phyloP scores from a whole-genome alignment of 2,888 invertebrate species.

The Congeria kusceri region DNA sequence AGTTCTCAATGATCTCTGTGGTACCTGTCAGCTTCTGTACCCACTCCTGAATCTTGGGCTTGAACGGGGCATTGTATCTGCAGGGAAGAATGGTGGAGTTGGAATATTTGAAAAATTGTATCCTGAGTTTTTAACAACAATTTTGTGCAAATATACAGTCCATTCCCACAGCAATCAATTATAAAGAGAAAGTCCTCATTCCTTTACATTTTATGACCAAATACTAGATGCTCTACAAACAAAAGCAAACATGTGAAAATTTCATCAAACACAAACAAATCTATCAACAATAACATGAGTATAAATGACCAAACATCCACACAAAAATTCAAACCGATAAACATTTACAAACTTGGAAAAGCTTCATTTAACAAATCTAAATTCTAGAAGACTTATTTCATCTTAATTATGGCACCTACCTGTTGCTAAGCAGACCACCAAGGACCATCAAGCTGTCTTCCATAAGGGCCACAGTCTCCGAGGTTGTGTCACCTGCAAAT shows the following conservation, averaged over 20 bases:
- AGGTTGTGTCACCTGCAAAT: conserved; percentile 93
- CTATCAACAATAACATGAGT: neutral
- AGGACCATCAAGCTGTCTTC: conserved; percentile 98
- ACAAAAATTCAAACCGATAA: neutral
- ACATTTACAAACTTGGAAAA: neutral
- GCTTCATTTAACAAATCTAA: too few relatives aligned
- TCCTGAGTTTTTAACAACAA: too few relatives aligned
- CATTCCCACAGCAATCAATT: too few relatives aligned
- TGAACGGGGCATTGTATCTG: conserved; percentile 97
- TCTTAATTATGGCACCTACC: too few relatives aligned
- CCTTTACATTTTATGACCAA: too few relatives aligned
- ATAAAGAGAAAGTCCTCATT: too few relatives aligned
- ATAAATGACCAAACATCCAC: neutral
- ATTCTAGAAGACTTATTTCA: too few relatives aligned
- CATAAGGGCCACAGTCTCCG: conserved; percentile 96
- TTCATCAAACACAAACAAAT: neutral
- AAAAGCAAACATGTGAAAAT: too few relatives aligned
- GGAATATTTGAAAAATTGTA: too few relatives aligned
- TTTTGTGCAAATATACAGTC: too few relatives aligned
- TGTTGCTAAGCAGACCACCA: conserved; percentile 96
- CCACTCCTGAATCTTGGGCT: conserved; percentile 99
- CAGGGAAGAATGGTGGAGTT: too few relatives aligned
- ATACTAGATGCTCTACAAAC: too few relatives aligned
- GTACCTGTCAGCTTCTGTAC: conserved; percentile 97
- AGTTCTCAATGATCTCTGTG: conserved; percentile 97